phyloP scores from a whole-genome alignment of 37 sponge, comb jelly and placozoan species.

The Oopsacas minuta region DNA sequence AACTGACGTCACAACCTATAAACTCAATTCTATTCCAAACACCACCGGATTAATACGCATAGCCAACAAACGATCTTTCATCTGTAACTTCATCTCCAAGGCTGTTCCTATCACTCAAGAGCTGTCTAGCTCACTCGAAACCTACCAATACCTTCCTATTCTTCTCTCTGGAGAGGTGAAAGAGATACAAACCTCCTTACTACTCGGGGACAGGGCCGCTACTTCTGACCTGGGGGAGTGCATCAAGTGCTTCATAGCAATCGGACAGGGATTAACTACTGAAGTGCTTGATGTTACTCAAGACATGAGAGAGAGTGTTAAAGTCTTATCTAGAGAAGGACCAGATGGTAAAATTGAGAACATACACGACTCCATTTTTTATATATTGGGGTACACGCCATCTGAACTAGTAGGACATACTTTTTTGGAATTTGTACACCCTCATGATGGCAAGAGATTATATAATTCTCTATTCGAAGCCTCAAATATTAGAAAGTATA shows the following conservation, averaged over 20 bases:
- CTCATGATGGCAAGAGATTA: neutral
- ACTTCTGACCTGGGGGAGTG: neutral
- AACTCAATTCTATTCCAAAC: neutral
- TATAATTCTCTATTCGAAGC: neutral
- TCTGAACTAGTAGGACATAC: neutral
- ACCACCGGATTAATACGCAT: neutral
- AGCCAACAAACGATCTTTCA: neutral
- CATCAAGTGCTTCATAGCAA: conserved; percentile 1
- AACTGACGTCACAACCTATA: neutral
- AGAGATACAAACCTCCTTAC: neutral
- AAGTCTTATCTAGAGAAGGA: neutral
- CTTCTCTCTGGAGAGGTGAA: neutral
- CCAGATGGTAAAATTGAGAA: neutral
- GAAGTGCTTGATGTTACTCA: neutral
- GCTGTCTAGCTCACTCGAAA: neutral
- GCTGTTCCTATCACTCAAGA: neutral
- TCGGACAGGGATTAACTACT: neutral
- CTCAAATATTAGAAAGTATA: neutral
- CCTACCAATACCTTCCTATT: neutral
- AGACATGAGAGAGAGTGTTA: neutral
- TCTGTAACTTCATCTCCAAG: neutral
- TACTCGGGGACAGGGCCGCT: neutral
- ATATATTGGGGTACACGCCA: neutral
- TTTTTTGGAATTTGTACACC: neutral
- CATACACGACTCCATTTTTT: neutral